A percentile compares a stretch with the other conserved stretches of the same genome.
Evolutionary conservation across 2,888 invertebrate species (phyloP).

Genomic region (Meandrusa payeni): DNA sequence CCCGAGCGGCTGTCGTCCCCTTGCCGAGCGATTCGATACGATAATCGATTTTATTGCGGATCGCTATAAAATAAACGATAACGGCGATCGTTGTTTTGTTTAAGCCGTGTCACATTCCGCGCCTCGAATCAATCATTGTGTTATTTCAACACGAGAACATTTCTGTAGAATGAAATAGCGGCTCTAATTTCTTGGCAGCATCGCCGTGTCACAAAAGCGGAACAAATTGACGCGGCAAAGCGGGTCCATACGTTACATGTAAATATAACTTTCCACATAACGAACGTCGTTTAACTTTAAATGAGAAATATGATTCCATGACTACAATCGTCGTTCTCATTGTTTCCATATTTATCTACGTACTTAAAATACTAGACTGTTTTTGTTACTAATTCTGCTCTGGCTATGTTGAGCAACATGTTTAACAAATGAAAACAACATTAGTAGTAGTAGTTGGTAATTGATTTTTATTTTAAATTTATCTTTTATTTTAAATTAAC

Average conservation of each 20-base stretch:
- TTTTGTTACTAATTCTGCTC: too few species aligned
- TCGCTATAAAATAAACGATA: conserved; percentile 59
- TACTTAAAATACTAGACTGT: too few species aligned
- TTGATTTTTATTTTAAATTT: too few species aligned
- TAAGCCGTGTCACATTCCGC: conserved; percentile 50
- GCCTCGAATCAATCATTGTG: conserved; percentile 56
- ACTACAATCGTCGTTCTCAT: too few species aligned
- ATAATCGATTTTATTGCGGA: conserved; percentile 70
- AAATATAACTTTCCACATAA: conserved; percentile 20
- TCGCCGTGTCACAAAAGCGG: conserved; percentile 28
- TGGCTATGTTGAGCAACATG: too few species aligned
- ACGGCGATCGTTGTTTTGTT: conserved; percentile 45
- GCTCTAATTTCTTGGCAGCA: conserved; percentile 45
- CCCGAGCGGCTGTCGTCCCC: conserved; percentile 51
- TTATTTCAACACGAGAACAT: conserved; percentile 48
- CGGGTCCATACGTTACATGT: conserved; percentile 8
- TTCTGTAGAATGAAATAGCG: conserved; percentile 38
- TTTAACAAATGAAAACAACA: too few species aligned
- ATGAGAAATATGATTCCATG: conserved; percentile 15
- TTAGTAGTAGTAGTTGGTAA: too few species aligned
- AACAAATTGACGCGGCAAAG: conserved; percentile 27
- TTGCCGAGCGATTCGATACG: conserved; percentile 46
- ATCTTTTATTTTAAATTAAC: too few species aligned
- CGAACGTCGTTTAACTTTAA: conserved; percentile 16
- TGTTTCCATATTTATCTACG: too few species aligned